Evolutionary conservation across 2,113 vertebrate species (phyloP).

Genomic region (Lonchura striata): DNA sequence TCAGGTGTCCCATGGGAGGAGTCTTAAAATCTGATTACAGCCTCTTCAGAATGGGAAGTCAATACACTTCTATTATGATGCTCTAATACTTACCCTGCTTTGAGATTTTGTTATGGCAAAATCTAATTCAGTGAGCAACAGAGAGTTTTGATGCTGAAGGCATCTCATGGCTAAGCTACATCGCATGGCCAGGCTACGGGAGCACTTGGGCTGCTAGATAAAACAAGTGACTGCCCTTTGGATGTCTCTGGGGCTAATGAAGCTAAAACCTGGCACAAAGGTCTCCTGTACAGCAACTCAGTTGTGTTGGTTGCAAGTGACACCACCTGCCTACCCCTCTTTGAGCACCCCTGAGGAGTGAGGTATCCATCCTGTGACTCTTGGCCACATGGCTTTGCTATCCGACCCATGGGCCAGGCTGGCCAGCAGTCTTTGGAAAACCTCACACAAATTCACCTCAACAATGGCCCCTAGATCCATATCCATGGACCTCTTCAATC

Average conservation of each 20-base stretch:
- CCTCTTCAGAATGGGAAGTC: background rate
- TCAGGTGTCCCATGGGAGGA: no score
- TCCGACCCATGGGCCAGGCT: background rate
- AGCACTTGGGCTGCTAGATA: background rate
- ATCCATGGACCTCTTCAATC: no score
- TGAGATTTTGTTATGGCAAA: background rate
- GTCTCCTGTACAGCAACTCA: background rate
- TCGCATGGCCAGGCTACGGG: background rate
- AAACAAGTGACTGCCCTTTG: background rate
- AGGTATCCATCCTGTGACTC: background rate
- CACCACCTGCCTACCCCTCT: background rate
- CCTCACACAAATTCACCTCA: background rate
- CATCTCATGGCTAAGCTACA: background rate
- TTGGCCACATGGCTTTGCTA: background rate
- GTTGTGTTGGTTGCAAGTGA: background rate
- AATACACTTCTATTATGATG: background rate
- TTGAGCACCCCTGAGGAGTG: background rate
- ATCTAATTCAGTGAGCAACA: background rate
- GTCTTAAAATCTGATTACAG: no score
- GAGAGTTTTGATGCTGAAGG: background rate
- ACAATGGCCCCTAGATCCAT: no score
- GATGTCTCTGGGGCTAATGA: background rate
- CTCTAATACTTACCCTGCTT: background rate
- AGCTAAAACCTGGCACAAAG: background rate
- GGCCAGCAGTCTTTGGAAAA: background rate